A percentile compares a stretch with the other conserved stretches of the same genome.
Conservation (phyloP, 2,113 vertebrate genomes). For the Excalfactoria chinensis region DNA sequence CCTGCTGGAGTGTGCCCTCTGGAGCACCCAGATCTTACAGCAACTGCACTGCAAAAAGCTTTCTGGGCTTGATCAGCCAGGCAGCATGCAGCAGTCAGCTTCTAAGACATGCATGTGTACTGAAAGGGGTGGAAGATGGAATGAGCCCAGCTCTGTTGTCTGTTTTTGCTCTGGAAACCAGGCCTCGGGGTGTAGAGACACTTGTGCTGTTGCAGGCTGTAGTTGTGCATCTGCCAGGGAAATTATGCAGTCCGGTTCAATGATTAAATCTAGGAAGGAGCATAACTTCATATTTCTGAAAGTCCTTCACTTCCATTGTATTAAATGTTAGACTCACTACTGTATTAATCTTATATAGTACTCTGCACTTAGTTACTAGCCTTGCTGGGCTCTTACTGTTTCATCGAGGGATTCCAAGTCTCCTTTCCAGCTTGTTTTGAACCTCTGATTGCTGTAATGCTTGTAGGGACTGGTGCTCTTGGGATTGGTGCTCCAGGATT, state of each 20-base stretch:
- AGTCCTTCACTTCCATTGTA: background rate
- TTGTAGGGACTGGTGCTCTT: background rate
- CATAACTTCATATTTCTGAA: background rate
- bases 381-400: background rate
- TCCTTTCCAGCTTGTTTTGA: background rate
- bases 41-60: background rate
- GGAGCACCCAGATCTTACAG: background rate
- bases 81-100: background rate
- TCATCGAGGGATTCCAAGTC: background rate
- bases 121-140: background rate
- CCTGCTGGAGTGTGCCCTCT: background rate
- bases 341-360: background rate
- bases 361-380: background rate
- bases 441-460: background rate
- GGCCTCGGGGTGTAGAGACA: background rate
- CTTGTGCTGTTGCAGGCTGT: background rate
- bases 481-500: background rate
- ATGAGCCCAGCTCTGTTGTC: background rate
- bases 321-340: background rate
- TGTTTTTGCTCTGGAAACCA: background rate
- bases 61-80: background rate
- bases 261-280: background rate
- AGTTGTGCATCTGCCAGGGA: background rate
- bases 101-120: rapidly evolving
- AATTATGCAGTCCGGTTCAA: background rate